Base-by-base conservation (phyloP, 2,113 vertebrate genomes). In the Eidolon helvum region DNA sequence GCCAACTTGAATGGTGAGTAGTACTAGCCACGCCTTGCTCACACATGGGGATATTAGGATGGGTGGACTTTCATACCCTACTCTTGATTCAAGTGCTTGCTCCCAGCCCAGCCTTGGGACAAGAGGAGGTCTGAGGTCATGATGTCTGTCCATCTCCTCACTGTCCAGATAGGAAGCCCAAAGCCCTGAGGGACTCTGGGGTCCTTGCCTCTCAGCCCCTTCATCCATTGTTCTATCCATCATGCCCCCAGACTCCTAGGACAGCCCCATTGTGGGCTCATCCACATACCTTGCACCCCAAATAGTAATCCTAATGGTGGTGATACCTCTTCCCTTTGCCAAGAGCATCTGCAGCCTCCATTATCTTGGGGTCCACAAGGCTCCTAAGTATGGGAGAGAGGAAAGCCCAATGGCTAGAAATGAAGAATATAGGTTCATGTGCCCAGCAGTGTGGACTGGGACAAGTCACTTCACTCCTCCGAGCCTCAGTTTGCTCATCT, bases 1-100 rank as follows among this genome's bases (percentile, higher is more conserved):
- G 28, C 69, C 53, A 59, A 71, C 1, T 11, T 96, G 75, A 72
- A 63, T 1, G 18, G 98, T 98, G 92, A 83, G 96, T 0, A 35
- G 33, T 1, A 19, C 40, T 19, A 4, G 72, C 77, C 33, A 7
- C 15, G 45, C 10, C 66, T 40, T 0, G 3, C 28, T 71, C 82
- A 33, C n/a, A 35, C 28, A 2, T 3, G 2, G 43, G 86, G 63
- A 75, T 18, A n/a, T 7, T 16, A 75, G 68, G 59, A 15, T 2
- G 53, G 22, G 33, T 1, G 2, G 38, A 43, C 33, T 63, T 61
- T 7, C 12, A 53, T 21, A 40, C 10, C 40, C 10, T 21, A 26
- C 30, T 69, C 12, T 18, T 26, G 43, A 57, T 10, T 84, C 14
- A 7, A 43, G 14, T 11, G 15, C 18, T 55, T 80, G 26, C 55